phyloP scores from a whole-genome alignment of 2,113 vertebrate species.

The Andinoacara biseriatus region DNA sequence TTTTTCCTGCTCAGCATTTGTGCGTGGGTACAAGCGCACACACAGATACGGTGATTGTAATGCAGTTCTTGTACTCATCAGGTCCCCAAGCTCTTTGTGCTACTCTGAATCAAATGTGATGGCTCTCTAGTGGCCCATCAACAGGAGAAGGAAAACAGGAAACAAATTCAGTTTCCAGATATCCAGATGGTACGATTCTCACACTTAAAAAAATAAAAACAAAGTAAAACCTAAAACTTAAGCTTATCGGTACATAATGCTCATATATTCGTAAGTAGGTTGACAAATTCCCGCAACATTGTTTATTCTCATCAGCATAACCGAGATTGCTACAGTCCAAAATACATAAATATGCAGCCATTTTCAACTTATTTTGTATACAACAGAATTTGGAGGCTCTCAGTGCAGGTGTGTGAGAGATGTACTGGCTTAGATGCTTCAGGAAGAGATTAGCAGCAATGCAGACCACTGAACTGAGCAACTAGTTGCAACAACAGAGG shows the following conservation, averaged over 20 bases:
- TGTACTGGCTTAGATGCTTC: background rate
- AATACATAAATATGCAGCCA: background rate
- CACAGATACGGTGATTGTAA: slow-evolving; percentile 61
- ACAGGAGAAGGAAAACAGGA: slow-evolving; percentile 64
- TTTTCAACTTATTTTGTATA: background rate
- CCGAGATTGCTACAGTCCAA: background rate
- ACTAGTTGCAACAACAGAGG: background rate
- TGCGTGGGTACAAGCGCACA: slow-evolving; percentile 1
- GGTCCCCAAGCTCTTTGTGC: slow-evolving; percentile 64
- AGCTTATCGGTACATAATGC: background rate
- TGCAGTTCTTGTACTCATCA: slow-evolving; percentile 68
- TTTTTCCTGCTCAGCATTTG: slow-evolving; percentile 10
- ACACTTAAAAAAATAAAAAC: slow-evolving; percentile 2
- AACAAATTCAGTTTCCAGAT: slow-evolving; percentile 37
- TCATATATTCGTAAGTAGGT: background rate
- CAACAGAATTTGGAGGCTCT: background rate
- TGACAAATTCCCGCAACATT: background rate
- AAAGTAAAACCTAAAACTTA: background rate
- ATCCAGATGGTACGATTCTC: slow-evolving; percentile 48
- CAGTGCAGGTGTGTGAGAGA: background rate
- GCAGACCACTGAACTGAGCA: background rate
- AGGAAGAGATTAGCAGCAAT: background rate
- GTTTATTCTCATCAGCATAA: background rate
- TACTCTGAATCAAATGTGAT: slow-evolving; percentile 56
- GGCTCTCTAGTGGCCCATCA: slow-evolving; percentile 60